Percentiles rank a stretch among this genome's conserved stretches.
These are phyloP conservation scores for Vidua macroura DNA, from an alignment of 2,113 vertebrate species.

Conservation along the genomic window DNA sequence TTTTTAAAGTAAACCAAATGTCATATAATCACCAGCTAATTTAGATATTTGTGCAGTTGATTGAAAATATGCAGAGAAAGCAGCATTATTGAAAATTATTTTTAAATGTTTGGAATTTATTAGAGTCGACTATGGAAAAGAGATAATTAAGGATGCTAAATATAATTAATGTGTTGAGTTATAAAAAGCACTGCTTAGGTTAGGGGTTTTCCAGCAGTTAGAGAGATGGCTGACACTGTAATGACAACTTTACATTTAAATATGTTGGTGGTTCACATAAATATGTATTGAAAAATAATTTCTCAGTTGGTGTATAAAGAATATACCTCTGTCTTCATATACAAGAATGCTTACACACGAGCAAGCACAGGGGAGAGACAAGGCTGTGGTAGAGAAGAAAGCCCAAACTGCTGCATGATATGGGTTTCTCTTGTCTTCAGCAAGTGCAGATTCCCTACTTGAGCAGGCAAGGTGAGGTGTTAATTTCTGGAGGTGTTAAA, in stretches of 20 bases:
- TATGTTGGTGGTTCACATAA: slow-evolving; percentile 36
- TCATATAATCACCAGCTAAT: slow-evolving; percentile 31
- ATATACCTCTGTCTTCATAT: not conserved
- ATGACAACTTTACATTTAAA: slow-evolving; percentile 44
- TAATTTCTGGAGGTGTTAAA: not conserved
- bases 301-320: not conserved
- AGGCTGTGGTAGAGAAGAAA: not conserved
- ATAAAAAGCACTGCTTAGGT: slow-evolving; percentile 56
- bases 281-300: slow-evolving; percentile 47
- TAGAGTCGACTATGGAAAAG: slow-evolving; percentile 34
- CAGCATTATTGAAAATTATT: slow-evolving; percentile 54
- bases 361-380: not conserved
- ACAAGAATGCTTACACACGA: not conserved
- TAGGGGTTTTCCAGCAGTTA: slow-evolving; percentile 55
- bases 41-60: slow-evolving; percentile 59
- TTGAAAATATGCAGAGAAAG: slow-evolving; percentile 64
- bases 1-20: slow-evolving; percentile 4
- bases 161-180: slow-evolving; percentile 56
- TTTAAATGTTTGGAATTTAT: slow-evolving; percentile 58
- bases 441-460: not conserved
- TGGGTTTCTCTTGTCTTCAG: not conserved
- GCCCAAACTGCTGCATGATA: not conserved
- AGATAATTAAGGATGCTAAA: slow-evolving; percentile 62
- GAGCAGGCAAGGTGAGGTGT: not conserved
- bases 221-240: slow-evolving; percentile 15